Base-by-base conservation (phyloP, 2,888 invertebrate genomes). In the Lasioglossum vierecki region DNA sequence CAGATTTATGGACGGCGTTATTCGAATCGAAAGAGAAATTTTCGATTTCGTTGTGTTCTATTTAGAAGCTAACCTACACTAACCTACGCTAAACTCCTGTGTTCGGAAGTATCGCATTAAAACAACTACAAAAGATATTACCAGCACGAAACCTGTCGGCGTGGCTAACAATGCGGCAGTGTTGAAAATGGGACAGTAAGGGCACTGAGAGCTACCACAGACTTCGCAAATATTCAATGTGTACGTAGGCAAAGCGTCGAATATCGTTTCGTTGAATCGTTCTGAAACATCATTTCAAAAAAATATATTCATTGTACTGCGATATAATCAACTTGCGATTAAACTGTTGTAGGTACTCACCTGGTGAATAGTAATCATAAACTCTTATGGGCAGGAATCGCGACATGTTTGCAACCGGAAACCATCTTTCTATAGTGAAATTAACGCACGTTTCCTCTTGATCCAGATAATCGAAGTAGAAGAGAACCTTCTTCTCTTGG, bases 301-400 rank as follows among this genome's bases (percentile, higher is more conserved):
- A 83, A 4, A 90, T 80, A 22, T 11, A 13, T n/a, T 0, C 66
- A 53, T 73, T 41, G 13, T 13, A 41, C 11, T 41, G n/a, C 22
- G 6, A 41, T 22, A 18, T 30, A 63, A 8, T 0, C 22, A 13
- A 15, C n/a, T 41, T 8, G 66, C 30, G n/a, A 66, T 49, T 49
- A 63, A 26, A 60, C 74, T 26, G 22, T 35, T 35, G 22, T 44
- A 15, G 26, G 4, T 15, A 71, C 94, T 95, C 95, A 98, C 99
- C 99, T 92, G 99, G 99, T 79, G 99, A 98, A 95, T 99, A 99
- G 95, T 99, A 99, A 95, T 99, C 99, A 95, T 99, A 99, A 18
- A 99, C 97, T 81, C 98, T 96, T 79, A 99, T 97, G 5, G 98
- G 97, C 90, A 99, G 96, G 95, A 98, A 98, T 72, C 98, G 96